A percentile compares a stretch with the other conserved stretches of the same genome.
phyloP scores from a whole-genome alignment of 1,140 invertebrate species.

The Protaetia brevitarsis region DNA sequence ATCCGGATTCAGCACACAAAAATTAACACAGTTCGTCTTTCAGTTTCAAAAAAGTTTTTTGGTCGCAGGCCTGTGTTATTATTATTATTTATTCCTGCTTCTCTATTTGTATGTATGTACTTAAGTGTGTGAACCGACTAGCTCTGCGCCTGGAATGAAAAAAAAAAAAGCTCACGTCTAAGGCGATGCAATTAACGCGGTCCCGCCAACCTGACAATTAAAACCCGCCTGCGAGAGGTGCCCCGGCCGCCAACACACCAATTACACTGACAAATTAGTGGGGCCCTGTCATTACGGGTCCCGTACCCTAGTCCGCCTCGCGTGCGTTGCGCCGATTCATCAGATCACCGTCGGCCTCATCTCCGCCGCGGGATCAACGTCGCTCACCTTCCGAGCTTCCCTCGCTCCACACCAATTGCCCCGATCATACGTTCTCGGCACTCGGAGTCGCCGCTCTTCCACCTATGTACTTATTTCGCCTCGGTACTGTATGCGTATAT shows the following conservation, averaged over 20 bases:
- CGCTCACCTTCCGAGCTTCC: background rate
- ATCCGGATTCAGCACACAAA: too few relatives aligned
- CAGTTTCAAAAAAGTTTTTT: too few relatives aligned
- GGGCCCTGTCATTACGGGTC: constrained; percentile 36
- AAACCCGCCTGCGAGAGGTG: constrained; percentile 37
- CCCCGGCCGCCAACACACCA: constrained; percentile 36
- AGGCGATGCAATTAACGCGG: constrained; percentile 34
- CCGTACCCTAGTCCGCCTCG: constrained; percentile 5
- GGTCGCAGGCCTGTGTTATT: too few relatives aligned
- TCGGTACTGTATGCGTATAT: too few relatives aligned
- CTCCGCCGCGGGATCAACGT: background rate
- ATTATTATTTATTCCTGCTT: too few relatives aligned
- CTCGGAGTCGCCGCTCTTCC: background rate
- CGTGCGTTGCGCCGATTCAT: constrained; percentile 20
- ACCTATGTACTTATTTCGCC: too few relatives aligned
- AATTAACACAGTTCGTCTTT: too few relatives aligned
- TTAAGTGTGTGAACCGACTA: background rate
- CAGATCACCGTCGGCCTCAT: constrained; percentile 7
- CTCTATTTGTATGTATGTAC: background rate
- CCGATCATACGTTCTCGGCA: background rate
- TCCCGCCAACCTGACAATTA: constrained; percentile 37
- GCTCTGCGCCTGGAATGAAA: background rate
- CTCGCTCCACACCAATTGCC: constrained; percentile 9
- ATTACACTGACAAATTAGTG: constrained; percentile 42
- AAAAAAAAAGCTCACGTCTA: constrained; percentile 1